These are phyloP conservation scores for Danio albolineatus DNA, from an alignment of 2,797 vertebrate species.

Conservation along the genomic window DNA sequence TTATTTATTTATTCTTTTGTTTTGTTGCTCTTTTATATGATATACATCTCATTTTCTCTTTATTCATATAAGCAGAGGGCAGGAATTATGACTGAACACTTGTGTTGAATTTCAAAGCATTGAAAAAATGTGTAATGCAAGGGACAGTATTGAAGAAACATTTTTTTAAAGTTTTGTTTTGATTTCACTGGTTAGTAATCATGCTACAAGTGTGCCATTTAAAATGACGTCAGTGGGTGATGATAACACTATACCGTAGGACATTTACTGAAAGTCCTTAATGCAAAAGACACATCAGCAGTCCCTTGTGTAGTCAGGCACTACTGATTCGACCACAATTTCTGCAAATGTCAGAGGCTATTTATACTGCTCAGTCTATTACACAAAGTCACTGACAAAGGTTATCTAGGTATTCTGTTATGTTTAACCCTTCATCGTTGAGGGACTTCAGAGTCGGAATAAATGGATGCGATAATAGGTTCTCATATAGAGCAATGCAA, in stretches of 20 bases:
- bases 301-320: conserved; percentile 20
- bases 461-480: conserved; percentile 22
- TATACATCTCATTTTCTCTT: conserved; percentile 54
- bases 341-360: conserved; percentile 40
- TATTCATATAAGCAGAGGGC: conserved; percentile 41
- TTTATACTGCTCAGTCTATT: conserved; percentile 42
- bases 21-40: conserved; percentile 47
- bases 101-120: conserved; percentile 55
- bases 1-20: conserved; percentile 58
- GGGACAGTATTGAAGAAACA: conserved; percentile 18
- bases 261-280: conserved; percentile 1
- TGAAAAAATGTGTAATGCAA: conserved; percentile 24
- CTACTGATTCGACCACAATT: conserved; percentile 12
- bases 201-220: neutral
- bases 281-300: conserved; percentile 27
- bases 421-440: conserved; percentile 41
- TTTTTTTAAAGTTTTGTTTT: too few relatives aligned
- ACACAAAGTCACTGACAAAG: conserved; percentile 31
- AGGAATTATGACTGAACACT: conserved; percentile 52
- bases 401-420: conserved; percentile 5
- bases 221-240: neutral
- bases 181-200: conserved; percentile 1
- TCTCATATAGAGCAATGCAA: conserved; percentile 10
- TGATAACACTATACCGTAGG: conserved; percentile 11
- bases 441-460: conserved; percentile 34